Base-by-base conservation (phyloP, 2,797 vertebrate genomes). In the Phoeniculus purpureus region DNA sequence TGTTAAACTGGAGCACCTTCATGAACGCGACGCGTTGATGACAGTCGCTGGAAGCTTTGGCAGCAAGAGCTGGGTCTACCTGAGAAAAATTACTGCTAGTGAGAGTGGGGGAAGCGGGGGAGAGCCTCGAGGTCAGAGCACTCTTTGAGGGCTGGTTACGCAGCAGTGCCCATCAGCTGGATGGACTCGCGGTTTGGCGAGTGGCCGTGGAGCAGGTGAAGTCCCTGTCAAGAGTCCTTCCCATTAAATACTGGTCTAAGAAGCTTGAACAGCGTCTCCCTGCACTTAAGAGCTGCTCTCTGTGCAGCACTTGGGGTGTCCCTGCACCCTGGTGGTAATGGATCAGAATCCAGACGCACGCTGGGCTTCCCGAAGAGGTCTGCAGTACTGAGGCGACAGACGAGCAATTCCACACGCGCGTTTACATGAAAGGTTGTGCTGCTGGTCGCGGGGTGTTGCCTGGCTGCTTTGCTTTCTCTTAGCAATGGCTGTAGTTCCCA, bases 21-120 rank as follows among this genome's bases (percentile, higher is more conserved):
- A 51, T 32, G 58, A 66, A 45, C 17, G 21, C 3, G 34, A 52
- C 37, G 15, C 4, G 2, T 26, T 83, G 82, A 16, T 78, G 80
- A 79, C 64, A 70, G 32, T 9, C 62, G 59, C 37, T 85, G 56
- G 55, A 83, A 79, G 59, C 40, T 92, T 9, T 88, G 85, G 81
- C 85, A 76, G 74, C 37, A 70, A 34, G 31, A 90, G 50, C 18
- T 27, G 54, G 21, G 34, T 73, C 50, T 79, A 48, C n/a, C 21
- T 70, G 22, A 74, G 80, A 60, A 29, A 54, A 50, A 23, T 43
- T 2, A 9, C 40, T 78, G 17, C 52, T 70, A 0, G 20, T 48
- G 62, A 47, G 43, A 6, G 25, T 6, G 6, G 25, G 34, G 73
- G 34, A 32, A 6, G 25, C 6, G 6, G 25, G 34, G 73, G 34